These are phyloP conservation scores for Pyrocoelia pectoralis DNA, from an alignment of 2,888 invertebrate species.

Conservation along the genomic window DNA sequence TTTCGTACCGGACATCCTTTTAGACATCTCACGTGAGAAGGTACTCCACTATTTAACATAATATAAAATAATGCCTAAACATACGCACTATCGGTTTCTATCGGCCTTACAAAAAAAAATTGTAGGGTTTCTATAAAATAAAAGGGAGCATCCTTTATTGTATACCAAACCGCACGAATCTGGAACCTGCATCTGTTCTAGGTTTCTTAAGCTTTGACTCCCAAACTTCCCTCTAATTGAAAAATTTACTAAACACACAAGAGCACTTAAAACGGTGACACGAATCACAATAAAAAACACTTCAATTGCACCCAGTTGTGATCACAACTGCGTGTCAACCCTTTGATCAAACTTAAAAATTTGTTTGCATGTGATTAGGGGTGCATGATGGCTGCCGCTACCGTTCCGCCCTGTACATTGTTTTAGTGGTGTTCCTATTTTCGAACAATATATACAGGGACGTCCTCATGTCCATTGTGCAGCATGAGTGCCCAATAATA, in stretches of 20 bases:
- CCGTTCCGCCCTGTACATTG: constrained; percentile 51
- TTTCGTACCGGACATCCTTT: constrained; percentile 50
- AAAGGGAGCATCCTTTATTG: constrained; percentile 18
- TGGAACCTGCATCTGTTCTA: constrained; percentile 28
- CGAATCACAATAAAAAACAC: constrained; percentile 15
- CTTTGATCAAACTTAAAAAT: constrained; percentile 35
- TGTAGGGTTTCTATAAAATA: constrained; percentile 27
- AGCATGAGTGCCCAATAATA: constrained; percentile 48
- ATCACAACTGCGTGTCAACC: constrained; percentile 43
- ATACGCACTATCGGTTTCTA: constrained; percentile 21
- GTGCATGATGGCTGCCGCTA: constrained; percentile 45
- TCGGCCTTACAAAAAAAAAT: constrained; percentile 29
- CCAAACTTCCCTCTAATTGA: background rate
- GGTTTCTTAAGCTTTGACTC: constrained; percentile 5
- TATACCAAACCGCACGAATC: constrained; percentile 31
- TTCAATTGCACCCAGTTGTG: constrained; percentile 32
- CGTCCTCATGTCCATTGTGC: constrained; percentile 49
- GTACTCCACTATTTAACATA: constrained; percentile 23
- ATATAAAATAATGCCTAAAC: constrained; percentile 23
- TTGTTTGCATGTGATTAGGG: constrained; percentile 33
- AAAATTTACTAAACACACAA: constrained; percentile 14
- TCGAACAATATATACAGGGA: constrained; percentile 41
- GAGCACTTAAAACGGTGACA: background rate
- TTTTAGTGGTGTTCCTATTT: constrained; percentile 49
- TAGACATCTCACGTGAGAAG: constrained; percentile 29